Percentiles rank a stretch among this genome's conserved stretches.
These are phyloP conservation scores for Danaus melanippus DNA, from an alignment of 1,140 invertebrate species.

Conservation along the genomic window DNA sequence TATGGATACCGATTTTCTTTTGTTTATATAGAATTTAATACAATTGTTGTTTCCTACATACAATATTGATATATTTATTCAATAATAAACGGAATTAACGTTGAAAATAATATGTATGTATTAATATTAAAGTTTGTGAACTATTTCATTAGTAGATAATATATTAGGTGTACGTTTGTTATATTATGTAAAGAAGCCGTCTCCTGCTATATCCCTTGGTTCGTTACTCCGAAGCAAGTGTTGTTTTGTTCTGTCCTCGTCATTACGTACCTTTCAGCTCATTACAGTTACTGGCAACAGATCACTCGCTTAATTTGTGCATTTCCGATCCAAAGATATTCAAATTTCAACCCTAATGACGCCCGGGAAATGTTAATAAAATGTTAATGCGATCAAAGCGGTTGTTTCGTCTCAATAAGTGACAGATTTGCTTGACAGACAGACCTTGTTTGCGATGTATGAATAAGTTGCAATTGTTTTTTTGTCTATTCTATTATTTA, in stretches of 20 bases:
- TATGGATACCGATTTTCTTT: slow-evolving; percentile 29
- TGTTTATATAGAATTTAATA: slow-evolving; percentile 3
- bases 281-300: slow-evolving; percentile 60
- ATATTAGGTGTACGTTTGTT: too few relatives aligned
- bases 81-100: too few relatives aligned
- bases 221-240: slow-evolving; percentile 62
- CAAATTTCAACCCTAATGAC: slow-evolving; percentile 69
- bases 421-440: slow-evolving; percentile 69
- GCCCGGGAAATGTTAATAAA: slow-evolving; percentile 69
- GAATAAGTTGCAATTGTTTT: slow-evolving; percentile 63
- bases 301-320: slow-evolving; percentile 70
- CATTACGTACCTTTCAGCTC: slow-evolving; percentile 68
- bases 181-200: slow-evolving; percentile 17
- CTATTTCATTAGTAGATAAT: too few relatives aligned
- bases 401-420: slow-evolving; percentile 53
- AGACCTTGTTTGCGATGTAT: slow-evolving; percentile 53
- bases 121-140: too few relatives aligned
- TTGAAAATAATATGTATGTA: too few relatives aligned
- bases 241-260: slow-evolving; percentile 64
- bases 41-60: too few relatives aligned
- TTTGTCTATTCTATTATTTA: slow-evolving; percentile 57
- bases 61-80: too few relatives aligned
- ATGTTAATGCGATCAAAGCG: slow-evolving; percentile 67
- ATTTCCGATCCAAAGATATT: slow-evolving; percentile 70
- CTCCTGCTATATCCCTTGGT: slow-evolving; percentile 31